Evolutionary conservation across 2,888 invertebrate genomes (phyloP), one percentile per base, ranked within the genome.

Genomic region (Chloroclysta siterata): DNA sequence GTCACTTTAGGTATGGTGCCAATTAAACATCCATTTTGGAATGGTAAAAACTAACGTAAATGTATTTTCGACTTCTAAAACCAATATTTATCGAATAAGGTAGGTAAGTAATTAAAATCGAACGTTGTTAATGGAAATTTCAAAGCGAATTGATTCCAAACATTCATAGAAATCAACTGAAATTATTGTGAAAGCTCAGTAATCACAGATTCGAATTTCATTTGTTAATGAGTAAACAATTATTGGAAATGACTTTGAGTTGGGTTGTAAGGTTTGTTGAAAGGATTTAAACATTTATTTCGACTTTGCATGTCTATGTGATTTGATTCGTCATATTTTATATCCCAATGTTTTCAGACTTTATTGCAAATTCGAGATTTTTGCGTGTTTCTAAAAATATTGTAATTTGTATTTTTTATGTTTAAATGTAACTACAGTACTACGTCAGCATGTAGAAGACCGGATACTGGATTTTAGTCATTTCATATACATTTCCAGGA

Each of bases 201-300:
- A 59, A 60, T 54, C 33, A 53, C 47, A 2, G 22, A 47, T 46
- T 64, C 39, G 14, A 60, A 64, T 56, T 48, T 56, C 53, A 33
- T 36, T 56, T 22, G 42, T n/a, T 48, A 64, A 64, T 53, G 53
- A 60, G 42, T 50, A 48, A 56, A 60, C 60, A 60, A 17, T 64
- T 60, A 48, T 53, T 53, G 15, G 53, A 56, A 48, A 55, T 13
- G 13, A 14, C 22, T 60, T 48, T 13, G 22, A 14, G 53, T 33
- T 58, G 8, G n/a, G 42, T 52, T 33, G 33, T 50, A 50, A 15
- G 13, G 57, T 58, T 51, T 51, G 17, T 50, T 17, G 1, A 44
- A 13, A 50, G 29, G 4, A 50, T 39, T 22, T 46, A 4, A 44
- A 15, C 8, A 46, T 46, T 46, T 17, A 46, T 46, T 46, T 46